Evolutionary conservation across 2,113 vertebrate genomes (phyloP).

Genomic region (Gnathonemus longibarbis): DNA sequence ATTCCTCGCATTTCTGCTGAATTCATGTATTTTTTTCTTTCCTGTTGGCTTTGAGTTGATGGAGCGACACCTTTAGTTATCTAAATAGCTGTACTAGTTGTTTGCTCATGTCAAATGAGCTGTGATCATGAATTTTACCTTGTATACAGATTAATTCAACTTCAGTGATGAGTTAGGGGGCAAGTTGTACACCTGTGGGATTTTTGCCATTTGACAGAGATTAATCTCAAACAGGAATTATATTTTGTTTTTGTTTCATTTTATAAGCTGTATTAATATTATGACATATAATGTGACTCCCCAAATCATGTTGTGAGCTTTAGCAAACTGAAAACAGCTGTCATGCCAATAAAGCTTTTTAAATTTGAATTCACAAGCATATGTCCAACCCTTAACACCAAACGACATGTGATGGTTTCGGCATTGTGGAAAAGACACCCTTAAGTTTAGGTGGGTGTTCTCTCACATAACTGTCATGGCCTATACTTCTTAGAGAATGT

Average conservation of each 20-base stretch:
- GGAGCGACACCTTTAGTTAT: not conserved
- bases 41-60: not conserved
- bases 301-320: not conserved
- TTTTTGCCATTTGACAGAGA: not conserved
- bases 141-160: not conserved
- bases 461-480: not conserved
- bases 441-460: not conserved
- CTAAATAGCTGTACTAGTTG: not conserved
- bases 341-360: not conserved
- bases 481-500: not conserved
- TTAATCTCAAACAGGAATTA: not conserved
- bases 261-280: not conserved
- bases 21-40: not conserved
- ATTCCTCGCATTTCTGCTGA: constrained; percentile 16
- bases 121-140: not conserved
- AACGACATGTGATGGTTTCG: not conserved
- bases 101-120: not conserved
- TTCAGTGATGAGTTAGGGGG: not conserved
- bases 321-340: not conserved
- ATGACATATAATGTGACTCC: not conserved
- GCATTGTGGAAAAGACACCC: not conserved
- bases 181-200: not conserved
- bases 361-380: not conserved
- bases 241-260: not conserved
- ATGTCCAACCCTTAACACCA: not conserved